Base-by-base conservation (phyloP, 2,888 invertebrate species). In the Sialis lutaria region DNA sequence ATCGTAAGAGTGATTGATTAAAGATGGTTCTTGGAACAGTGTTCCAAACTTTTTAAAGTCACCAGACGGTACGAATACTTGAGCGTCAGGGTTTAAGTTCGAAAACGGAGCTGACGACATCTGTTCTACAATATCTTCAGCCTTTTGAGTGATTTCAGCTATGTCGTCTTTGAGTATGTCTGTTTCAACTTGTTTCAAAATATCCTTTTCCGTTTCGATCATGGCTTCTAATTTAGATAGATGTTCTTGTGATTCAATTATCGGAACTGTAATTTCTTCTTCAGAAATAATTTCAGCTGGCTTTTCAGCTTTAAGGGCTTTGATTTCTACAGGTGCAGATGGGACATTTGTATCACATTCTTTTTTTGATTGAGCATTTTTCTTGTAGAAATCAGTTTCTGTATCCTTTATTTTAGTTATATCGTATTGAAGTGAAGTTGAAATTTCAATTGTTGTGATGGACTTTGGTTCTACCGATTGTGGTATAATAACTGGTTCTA, bases 21-120 rank as follows among this genome's bases (percentile, higher is more conserved):
- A 22, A 22, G 22, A 22, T 22, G 22, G 22, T 22, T 22, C 22
- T 22, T 22, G 22, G 22, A 22, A 22, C 4, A 22, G 22, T 22
- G 22, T 22, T 22, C 22, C 22, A 22, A 22, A 22, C 22, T 22
- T 22, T 22, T 22, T 22, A 22, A 22, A 22, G 22, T 22, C 22
- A 22, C 22, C 22, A 22, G 22, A 22, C 30, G 65, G 65, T 41
- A 65, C 54, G 50, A 65, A 65, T 55, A 63, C 62, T 40, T 61
- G 59, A 2, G 65, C 65, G 46, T 65, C 58, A 1, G 62, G 65
- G 56, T 65, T 65, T 44, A 65, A 50, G 37, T 58, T 57, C n/a
- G 60, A 59, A 30, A 31, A 34, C 31, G 46, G 39, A n/a, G 31
- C 39, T 33, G 51, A 46, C 6, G 47, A 42, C 10, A 39, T 6